phyloP scores from a whole-genome alignment of 2,888 invertebrate species.

The Ceraclea dissimilis region DNA sequence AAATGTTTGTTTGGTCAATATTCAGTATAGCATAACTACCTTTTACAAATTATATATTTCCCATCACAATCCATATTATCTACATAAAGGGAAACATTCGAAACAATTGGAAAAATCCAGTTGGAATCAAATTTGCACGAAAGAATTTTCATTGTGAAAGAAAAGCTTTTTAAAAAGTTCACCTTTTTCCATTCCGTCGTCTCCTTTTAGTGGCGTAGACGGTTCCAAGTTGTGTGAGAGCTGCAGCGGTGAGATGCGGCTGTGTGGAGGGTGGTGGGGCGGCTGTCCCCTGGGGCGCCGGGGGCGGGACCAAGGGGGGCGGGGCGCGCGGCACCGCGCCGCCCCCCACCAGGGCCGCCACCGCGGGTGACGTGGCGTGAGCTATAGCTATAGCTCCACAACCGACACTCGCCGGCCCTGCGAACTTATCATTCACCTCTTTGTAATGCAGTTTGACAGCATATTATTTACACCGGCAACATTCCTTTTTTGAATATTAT shows the following conservation, averaged over 20 bases:
- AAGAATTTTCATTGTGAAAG: too few relatives aligned
- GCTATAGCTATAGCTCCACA: slow-evolving; percentile 13
- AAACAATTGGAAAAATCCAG: too few relatives aligned
- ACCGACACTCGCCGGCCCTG: slow-evolving; percentile 12
- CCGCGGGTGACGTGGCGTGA: slow-evolving; percentile 33
- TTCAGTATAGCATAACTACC: too few relatives aligned
- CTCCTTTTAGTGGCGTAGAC: slow-evolving; percentile 95
- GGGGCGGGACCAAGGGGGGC: slow-evolving; percentile 38
- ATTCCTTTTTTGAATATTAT: background rate
- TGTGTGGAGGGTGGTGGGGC: slow-evolving; percentile 52
- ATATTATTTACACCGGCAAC: background rate
- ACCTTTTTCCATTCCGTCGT: slow-evolving; percentile 95
- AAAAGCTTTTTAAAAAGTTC: too few relatives aligned
- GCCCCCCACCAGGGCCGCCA: slow-evolving; percentile 46
- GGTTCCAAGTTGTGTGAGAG: slow-evolving; percentile 87
- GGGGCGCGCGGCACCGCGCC: slow-evolving; percentile 39
- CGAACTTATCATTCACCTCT: background rate
- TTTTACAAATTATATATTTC: too few relatives aligned
- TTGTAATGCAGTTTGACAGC: slow-evolving; percentile 2
- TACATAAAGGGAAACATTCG: too few relatives aligned
- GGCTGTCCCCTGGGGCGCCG: slow-evolving; percentile 37
- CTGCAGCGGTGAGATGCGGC: slow-evolving; percentile 53
- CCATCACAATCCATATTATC: too few relatives aligned
- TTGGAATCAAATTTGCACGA: too few relatives aligned
- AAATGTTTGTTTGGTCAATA: too few relatives aligned